Percentiles rank a stretch among this genome's conserved stretches.
Conservation (phyloP, 2,888 invertebrate genomes). For the Molanna angustata region DNA sequence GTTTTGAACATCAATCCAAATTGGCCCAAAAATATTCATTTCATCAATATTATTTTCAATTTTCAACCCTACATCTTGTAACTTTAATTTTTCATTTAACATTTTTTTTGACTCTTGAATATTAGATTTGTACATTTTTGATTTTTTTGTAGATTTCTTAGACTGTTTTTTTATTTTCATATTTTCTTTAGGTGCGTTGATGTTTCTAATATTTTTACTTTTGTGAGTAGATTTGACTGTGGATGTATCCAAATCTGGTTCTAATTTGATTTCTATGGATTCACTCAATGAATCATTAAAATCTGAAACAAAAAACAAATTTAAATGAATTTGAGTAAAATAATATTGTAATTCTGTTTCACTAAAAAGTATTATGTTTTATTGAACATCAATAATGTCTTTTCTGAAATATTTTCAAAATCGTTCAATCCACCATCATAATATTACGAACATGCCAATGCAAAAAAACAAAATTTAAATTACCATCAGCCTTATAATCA, state of each 20-base stretch:
- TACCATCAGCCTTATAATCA: too few species aligned
- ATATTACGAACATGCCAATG: too few species aligned
- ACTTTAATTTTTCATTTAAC: not conserved
- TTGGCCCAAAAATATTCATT: not conserved
- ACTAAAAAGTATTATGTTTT: too few species aligned
- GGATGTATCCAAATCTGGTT: not conserved
- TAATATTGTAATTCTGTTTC: too few species aligned
- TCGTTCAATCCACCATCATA: too few species aligned
- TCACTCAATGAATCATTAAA: not conserved
- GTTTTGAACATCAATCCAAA: not conserved
- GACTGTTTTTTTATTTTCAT: not conserved
- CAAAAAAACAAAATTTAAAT: too few species aligned
- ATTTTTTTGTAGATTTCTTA: not conserved
- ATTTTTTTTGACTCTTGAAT: not conserved
- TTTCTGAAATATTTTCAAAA: too few species aligned
- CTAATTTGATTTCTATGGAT: constrained; percentile 1
- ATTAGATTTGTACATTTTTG: not conserved
- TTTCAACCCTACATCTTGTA: not conserved
- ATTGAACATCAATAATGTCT: too few species aligned
- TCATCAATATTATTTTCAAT: constrained; percentile 6
- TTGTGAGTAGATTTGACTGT: not conserved
- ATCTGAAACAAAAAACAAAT: constrained; percentile 4
- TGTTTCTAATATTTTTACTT: not conserved
- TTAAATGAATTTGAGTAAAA: too few species aligned
- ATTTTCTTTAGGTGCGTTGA: not conserved